These are phyloP conservation scores for Sebastes iracundus DNA, from an alignment of 2,797 vertebrate species.

Conservation along the genomic window DNA sequence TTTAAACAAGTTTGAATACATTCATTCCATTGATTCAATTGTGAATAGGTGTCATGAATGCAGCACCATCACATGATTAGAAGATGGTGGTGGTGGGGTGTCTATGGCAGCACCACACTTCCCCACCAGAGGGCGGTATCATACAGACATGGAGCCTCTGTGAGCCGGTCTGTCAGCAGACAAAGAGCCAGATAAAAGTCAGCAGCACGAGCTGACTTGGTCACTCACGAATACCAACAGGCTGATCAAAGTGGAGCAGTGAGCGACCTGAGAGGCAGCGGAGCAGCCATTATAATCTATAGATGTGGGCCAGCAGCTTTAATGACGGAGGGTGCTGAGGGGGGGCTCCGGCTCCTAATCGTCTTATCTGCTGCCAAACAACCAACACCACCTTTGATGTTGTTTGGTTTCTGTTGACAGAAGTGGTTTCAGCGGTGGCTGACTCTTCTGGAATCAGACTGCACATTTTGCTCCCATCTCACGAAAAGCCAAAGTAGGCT, in stretches of 20 bases:
- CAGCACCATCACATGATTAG: background rate
- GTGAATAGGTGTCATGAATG: background rate
- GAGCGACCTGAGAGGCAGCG: conserved; percentile 33
- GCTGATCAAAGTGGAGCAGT: conserved; percentile 45
- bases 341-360: conserved; percentile 31
- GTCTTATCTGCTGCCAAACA: conserved; percentile 58
- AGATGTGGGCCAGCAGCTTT: conserved; percentile 55
- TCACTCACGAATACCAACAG: conserved; percentile 39
- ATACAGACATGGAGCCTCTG: conserved; percentile 25
- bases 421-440: conserved; percentile 20
- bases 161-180: conserved; percentile 13
- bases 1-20: background rate
- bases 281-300: conserved; percentile 33
- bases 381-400: conserved; percentile 53
- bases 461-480: background rate
- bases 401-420: conserved; percentile 36
- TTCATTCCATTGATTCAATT: background rate
- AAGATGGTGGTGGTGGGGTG: background rate
- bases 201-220: conserved; percentile 56
- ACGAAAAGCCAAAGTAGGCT: background rate
- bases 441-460: conserved; percentile 20
- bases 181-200: conserved; percentile 37
- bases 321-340: conserved; percentile 42
- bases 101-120: background rate
- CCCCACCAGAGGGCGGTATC: conserved; percentile 65